Evolutionary conservation across 2,797 vertebrate genomes (phyloP).

Genomic region (Notamacropus eugenii): DNA sequence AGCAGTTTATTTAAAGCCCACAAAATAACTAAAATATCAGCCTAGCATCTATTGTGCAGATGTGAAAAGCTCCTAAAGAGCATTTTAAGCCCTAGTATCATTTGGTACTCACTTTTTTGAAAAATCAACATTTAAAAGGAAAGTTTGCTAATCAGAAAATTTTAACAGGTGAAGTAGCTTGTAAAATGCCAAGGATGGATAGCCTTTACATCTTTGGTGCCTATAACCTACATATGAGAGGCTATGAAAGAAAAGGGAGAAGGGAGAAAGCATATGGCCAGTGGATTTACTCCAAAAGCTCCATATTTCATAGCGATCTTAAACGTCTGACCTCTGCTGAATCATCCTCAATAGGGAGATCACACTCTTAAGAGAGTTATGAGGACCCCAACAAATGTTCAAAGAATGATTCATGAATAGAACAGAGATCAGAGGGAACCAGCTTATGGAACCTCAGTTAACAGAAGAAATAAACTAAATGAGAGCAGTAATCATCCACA

Average conservation of each 20-base stretch:
- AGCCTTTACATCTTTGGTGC: not conserved
- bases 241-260: not conserved
- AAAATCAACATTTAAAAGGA: not conserved
- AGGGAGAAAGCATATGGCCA: not conserved
- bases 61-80: not conserved
- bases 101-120: not conserved
- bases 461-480: not conserved
- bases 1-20: not conserved
- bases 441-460: not conserved
- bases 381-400: not conserved
- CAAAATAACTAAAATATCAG: not conserved
- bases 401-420: not conserved
- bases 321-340: not conserved
- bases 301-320: not conserved
- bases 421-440: not conserved
- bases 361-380: constrained; percentile 1
- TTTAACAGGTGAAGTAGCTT: not conserved
- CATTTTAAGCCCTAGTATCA: not conserved
- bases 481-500: not conserved
- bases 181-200: not conserved
- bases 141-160: constrained; percentile 1
- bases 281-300: not conserved
- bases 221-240: not conserved
- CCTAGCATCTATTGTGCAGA: not conserved
- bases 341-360: not conserved